Evolutionary conservation across 2,888 invertebrate species (phyloP), one percentile per base, ranked within the genome.

Genomic region (Limnephilus marmoratus): DNA sequence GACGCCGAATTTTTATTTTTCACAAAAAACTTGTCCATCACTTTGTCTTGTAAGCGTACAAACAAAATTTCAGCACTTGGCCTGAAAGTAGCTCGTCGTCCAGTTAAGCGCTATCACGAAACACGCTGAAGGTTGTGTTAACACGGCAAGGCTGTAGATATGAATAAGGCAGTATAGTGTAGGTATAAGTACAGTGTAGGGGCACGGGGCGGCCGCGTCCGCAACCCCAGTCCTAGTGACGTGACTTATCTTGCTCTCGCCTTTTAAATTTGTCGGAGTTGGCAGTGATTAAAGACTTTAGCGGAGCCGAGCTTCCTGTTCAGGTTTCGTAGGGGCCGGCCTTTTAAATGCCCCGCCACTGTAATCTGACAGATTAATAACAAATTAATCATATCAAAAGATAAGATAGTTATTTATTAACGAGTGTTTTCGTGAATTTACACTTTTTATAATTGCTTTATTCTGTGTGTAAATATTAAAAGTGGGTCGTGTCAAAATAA

Each of bases 221-320:
- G 41, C 83, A 83, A 37, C 83, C 31, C 81, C 68, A 68, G 68
- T 68, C 68, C 68, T 29, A 31, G 31, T 90, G 49, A 82, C 83
- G 90, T 90, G 90, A 90, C 90, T 90, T 90, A 90, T 90, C 90
- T 82, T 34, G 53, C 49, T 83, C 90, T 90, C 45, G 82, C 90
- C 81, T 45, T 90, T 90, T 83, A 83, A 90, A 83, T 83, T 83
- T 90, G 41, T 80, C 83, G 83, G 83, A 45, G 83, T 82, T 31
- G 90, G 83, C 90, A 90, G 45, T 90, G 90, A 90, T 90, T 90
- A 90, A 90, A 90, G 90, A 83, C 90, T 90, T 90, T 90, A 45
- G 29, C 68, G 29, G 41, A 83, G 83, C 29, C 90, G 83, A 83
- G 53, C 24, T 90, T 83, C 88, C 53, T 88, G 86, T 53, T 80